A percentile compares a stretch with the other conserved stretches of the same genome.
Evolutionary conservation across 2,888 invertebrate genomes (phyloP).

Genomic region (Epistrophe grossulariae): DNA sequence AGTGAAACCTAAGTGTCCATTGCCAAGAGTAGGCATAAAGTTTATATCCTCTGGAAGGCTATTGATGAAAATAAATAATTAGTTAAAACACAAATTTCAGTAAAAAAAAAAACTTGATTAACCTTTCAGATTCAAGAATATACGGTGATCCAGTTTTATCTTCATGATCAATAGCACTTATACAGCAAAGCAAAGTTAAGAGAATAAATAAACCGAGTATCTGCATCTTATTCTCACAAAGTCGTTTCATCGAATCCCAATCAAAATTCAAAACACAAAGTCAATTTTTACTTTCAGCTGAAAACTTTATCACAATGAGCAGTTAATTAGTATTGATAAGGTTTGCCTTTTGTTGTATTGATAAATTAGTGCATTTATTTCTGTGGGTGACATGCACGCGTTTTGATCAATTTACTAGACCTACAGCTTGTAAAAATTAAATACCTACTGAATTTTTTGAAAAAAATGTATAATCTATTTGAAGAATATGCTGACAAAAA

Average conservation of each 20-base stretch:
- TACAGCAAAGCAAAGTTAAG: conserved; percentile 1
- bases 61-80: background rate
- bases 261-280: conserved; percentile 2
- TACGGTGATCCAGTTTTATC: conserved; percentile 29
- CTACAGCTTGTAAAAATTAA: too few species aligned
- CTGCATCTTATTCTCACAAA: conserved; percentile 36
- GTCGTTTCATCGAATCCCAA: conserved; percentile 6
- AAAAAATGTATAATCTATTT: background rate
- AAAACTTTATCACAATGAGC: conserved; percentile 37
- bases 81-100: background rate
- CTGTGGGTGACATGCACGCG: background rate
- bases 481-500: background rate
- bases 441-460: too few species aligned
- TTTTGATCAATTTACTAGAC: background rate
- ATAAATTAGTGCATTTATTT: conserved; percentile 21
- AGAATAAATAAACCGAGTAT: background rate
- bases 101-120: background rate
- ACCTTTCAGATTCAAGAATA: conserved; percentile 56
- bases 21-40: conserved; percentile 86
- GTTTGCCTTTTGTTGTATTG: conserved; percentile 2
- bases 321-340: conserved; percentile 33
- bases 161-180: background rate
- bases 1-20: conserved; percentile 86
- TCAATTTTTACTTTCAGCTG: background rate
- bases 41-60: conserved; percentile 85